Percentiles rank a stretch among this genome's conserved stretches.
These are phyloP conservation scores for Megalops cyprinoides DNA, from an alignment of 2,797 vertebrate genomes.

Conservation along the genomic window DNA sequence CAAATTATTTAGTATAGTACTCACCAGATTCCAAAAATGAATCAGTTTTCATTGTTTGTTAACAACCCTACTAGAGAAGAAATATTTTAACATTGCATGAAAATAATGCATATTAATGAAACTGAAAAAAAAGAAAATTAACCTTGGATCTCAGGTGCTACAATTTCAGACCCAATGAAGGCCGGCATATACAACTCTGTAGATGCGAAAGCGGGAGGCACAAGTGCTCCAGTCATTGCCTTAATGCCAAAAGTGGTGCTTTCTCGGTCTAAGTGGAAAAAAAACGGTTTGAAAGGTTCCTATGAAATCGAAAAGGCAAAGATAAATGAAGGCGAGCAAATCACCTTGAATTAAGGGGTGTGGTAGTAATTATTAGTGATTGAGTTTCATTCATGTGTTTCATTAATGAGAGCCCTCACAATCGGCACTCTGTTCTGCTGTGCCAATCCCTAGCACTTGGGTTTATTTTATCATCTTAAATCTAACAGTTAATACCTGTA, in stretches of 20 bases:
- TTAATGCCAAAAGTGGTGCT: neutral
- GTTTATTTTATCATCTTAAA: slow-evolving; percentile 73
- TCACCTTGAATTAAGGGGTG: slow-evolving; percentile 41
- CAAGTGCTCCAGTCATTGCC: neutral
- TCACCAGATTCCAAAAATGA: no score
- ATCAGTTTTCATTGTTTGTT: no score
- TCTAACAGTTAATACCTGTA: slow-evolving; percentile 73
- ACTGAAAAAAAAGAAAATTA: neutral
- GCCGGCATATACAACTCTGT: neutral
- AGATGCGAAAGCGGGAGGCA: neutral
- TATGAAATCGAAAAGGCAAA: slow-evolving; percentile 60
- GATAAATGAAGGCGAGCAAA: slow-evolving; percentile 58
- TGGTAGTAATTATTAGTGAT: slow-evolving; percentile 67
- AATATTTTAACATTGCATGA: neutral
- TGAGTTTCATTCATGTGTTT: slow-evolving; percentile 57
- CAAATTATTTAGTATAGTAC: no score
- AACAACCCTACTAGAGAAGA: no score
- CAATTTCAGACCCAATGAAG: neutral
- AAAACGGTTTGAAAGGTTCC: slow-evolving; percentile 24
- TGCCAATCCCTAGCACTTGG: slow-evolving; percentile 42
- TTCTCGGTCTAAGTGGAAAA: neutral
- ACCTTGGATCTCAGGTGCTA: neutral
- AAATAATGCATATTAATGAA: neutral
- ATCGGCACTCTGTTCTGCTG: slow-evolving; percentile 59
- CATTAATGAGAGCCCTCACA: slow-evolving; percentile 63